A percentile compares a stretch with the other conserved stretches of the same genome.
These are phyloP conservation scores for Crotalus tigris DNA, from an alignment of 2,113 vertebrate species.

Conservation along the genomic window DNA sequence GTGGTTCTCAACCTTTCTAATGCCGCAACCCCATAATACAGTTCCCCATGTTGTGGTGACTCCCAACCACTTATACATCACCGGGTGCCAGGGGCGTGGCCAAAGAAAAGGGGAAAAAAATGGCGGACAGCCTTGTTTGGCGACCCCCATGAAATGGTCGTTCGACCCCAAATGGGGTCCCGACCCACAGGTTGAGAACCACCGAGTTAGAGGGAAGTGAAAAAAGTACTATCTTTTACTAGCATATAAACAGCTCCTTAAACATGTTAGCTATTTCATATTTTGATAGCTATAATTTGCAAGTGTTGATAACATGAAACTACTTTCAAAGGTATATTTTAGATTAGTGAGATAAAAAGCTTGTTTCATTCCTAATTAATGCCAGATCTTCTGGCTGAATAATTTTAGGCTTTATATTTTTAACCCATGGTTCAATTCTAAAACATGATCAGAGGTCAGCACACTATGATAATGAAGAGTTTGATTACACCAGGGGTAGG, in stretches of 20 bases:
- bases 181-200: no score
- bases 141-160: no score
- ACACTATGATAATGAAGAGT: neutral
- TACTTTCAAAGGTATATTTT: neutral
- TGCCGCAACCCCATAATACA: no score
- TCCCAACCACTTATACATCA: no score
- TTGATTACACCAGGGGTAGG: neutral
- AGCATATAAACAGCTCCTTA: neutral
- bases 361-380: neutral
- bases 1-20: no score
- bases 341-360: neutral
- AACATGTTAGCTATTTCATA: neutral
- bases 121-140: no score
- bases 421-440: neutral
- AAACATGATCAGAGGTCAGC: neutral
- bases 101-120: no score
- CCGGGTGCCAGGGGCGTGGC: no score
- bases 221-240: neutral
- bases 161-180: no score
- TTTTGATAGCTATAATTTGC: neutral
- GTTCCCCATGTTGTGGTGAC: no score
- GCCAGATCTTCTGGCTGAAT: neutral
- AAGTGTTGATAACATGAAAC: neutral
- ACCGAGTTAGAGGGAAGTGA: neutral
- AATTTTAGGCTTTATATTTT: neutral